These are phyloP conservation scores for Scrobipalpa costella DNA, from an alignment of 2,888 invertebrate species.

Conservation along the genomic window DNA sequence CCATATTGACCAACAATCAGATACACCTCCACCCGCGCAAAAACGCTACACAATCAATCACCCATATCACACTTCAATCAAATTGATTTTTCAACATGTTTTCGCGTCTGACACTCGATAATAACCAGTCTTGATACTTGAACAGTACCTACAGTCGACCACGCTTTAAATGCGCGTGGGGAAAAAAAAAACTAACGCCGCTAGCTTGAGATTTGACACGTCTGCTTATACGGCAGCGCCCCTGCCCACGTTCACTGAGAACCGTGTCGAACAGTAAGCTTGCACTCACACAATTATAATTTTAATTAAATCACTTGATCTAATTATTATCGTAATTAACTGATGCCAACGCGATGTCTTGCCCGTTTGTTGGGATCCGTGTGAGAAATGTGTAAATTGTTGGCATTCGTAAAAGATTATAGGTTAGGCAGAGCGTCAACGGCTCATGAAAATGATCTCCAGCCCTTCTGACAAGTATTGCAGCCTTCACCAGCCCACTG, in stretches of 20 bases:
- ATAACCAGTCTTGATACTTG: neutral
- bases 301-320: slow-evolving; percentile 28
- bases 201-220: too few species aligned
- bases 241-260: too few species aligned
- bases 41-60: neutral
- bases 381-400: neutral
- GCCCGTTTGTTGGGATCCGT: neutral
- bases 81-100: neutral
- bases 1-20: neutral
- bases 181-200: too few species aligned
- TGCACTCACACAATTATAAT: slow-evolving; percentile 24
- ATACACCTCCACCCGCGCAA: neutral
- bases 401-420: neutral
- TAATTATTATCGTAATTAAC: slow-evolving; percentile 28
- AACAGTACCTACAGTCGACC: too few species aligned
- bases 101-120: neutral
- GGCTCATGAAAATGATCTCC: too few species aligned
- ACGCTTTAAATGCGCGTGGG: too few species aligned
- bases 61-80: slow-evolving; percentile 1
- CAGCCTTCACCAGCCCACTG: too few species aligned
- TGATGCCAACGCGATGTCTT: slow-evolving; percentile 7
- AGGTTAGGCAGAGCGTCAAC: too few species aligned
- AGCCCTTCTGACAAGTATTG: too few species aligned
- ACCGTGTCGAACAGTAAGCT: neutral
- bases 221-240: too few species aligned